These are phyloP conservation scores for Chloropsis hardwickii DNA, from an alignment of 2,113 vertebrate species.

Conservation along the genomic window DNA sequence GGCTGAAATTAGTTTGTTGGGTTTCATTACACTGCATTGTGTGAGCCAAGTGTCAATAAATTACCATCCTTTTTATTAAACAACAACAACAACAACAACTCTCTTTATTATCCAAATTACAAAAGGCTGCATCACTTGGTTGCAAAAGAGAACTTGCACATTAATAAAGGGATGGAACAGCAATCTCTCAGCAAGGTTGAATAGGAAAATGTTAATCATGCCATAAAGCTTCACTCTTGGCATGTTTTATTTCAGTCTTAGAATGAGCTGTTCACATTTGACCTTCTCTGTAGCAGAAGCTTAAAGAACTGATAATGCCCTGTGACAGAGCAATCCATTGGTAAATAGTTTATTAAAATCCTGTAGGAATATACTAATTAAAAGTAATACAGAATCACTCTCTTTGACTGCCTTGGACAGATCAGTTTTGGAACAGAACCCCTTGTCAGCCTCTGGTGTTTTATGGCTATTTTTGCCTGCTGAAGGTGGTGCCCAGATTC, in stretches of 20 bases:
- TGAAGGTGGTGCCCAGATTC: neutral
- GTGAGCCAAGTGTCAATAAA: slow-evolving; percentile 59
- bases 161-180: slow-evolving; percentile 39
- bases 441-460: neutral
- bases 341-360: slow-evolving; percentile 26
- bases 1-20: slow-evolving; percentile 26
- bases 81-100: slow-evolving; percentile 27
- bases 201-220: slow-evolving; percentile 47
- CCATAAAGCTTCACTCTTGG: neutral
- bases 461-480: neutral
- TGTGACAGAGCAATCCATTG: neutral
- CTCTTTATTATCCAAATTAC: slow-evolving; percentile 63
- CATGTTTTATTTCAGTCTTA: neutral
- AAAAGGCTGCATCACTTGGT: slow-evolving; percentile 21
- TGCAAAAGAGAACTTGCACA: slow-evolving; percentile 41
- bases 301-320: neutral
- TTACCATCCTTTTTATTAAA: slow-evolving; percentile 59
- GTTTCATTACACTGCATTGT: slow-evolving; percentile 55
- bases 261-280: slow-evolving; percentile 24
- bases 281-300: neutral
- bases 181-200: slow-evolving; percentile 14
- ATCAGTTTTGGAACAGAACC: neutral
- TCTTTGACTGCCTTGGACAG: neutral
- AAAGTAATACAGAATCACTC: neutral
- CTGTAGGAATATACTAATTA: neutral